phyloP scores from a whole-genome alignment of 2,888 invertebrate species.

The Apeira syringaria region DNA sequence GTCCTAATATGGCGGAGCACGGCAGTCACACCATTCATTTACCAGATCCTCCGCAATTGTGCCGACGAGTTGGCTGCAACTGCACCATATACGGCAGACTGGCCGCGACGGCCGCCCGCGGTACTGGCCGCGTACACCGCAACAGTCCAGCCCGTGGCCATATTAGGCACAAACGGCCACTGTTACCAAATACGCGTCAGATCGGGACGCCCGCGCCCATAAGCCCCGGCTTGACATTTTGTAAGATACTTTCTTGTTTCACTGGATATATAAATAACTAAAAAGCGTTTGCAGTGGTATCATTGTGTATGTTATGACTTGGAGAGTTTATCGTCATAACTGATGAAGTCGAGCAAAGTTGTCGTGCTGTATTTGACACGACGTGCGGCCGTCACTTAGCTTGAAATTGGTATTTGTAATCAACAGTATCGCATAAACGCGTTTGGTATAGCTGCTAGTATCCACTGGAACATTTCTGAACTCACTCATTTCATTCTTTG shows the following conservation, averaged over 20 bases:
- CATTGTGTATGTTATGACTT: constrained; percentile 4
- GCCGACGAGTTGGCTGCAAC: constrained; percentile 48
- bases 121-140: constrained; percentile 1
- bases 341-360: not conserved
- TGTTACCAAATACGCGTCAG: constrained; percentile 58
- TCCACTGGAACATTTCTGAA: too few relatives aligned
- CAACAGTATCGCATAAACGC: too few relatives aligned
- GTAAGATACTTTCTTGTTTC: constrained; percentile 23
- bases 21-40: constrained; percentile 41
- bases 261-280: too few relatives aligned
- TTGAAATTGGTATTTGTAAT: too few relatives aligned
- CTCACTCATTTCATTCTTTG: too few relatives aligned
- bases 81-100: constrained; percentile 14
- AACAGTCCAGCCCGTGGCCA: constrained; percentile 39
- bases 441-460: too few relatives aligned
- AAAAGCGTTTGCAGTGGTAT: constrained; percentile 1
- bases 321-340: not conserved
- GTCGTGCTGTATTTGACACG: not conserved
- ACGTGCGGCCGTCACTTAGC: not conserved
- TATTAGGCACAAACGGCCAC: constrained; percentile 54
- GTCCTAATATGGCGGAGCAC: constrained; percentile 22
- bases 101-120: constrained; percentile 5
- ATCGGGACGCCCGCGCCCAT: constrained; percentile 48
- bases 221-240: constrained; percentile 31
- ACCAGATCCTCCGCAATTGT: constrained; percentile 57